Evolutionary conservation across 1,140 invertebrate species (phyloP), one percentile per base, ranked within the genome.

Genomic region (Hyles euphorbiae): DNA sequence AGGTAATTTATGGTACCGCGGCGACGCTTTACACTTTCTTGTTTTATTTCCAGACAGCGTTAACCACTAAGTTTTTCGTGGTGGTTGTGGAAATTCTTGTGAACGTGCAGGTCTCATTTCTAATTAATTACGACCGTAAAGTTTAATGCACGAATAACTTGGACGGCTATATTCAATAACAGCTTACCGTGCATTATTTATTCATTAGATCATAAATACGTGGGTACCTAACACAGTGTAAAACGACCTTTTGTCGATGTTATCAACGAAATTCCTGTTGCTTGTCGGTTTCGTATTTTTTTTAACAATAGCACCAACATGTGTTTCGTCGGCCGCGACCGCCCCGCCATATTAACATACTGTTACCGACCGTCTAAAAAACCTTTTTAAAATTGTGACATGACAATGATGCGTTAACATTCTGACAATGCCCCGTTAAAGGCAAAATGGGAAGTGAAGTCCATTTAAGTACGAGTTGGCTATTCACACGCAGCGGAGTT

Each of bases 321-420:
- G 61, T 83, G 83, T 83, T 83, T 75, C 73, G 72, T 76, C 78
- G 75, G 61, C 70, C 71, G 67, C 64, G 71, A 74, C 72, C 68
- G 65, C 72, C 76, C 71, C 60, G 67, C 60, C 53, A 65, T 68
- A 82, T 83, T 86, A 77, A 63, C 81, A 79, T 81, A 82, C 76
- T 68, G 76, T 78, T 75, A 72, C 67, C 69, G 73, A 49, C 61
- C 53, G 61, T 59, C 60, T 56, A 73, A 52, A 64, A 70, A 74
- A 65, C 72, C 63, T 76, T 76, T 78, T 82, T 78, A 72, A 74
- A 78, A 72, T 61, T 81, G 76, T 80, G 74, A 81, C 80, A 83
- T 70, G 73, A 83, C 78, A 81, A 74, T 71, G 73, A 78, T 70
- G 68, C 68, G 78, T 80, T 77, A 83, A 85, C 82, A 75, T 74